Base-by-base conservation (phyloP, 2,888 invertebrate species). In the Julus scanicus region DNA sequence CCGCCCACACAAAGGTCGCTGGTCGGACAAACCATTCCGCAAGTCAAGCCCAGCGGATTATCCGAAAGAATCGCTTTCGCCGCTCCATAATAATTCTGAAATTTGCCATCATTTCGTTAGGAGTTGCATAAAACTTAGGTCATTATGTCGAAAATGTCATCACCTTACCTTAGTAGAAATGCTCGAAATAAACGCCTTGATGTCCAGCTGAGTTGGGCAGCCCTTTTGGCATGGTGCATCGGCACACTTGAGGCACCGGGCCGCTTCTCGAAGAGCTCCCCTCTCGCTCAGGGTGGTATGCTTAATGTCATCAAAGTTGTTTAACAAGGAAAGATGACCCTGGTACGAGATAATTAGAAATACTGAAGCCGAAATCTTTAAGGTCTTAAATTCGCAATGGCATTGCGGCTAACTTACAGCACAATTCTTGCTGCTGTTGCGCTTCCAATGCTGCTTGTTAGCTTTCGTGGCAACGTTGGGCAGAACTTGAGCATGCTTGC, bases 181-280 rank as follows among this genome's bases (percentile, higher is more conserved):
- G 92, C 97, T 97, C 0, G 97, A 97, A 88, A 99, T 99, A 92
- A 99, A 99, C 89, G 96, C 95, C 92, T 99, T 99, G 89, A 99
- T 95, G 91, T 99, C 99, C 89, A 99, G 93, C 92, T 99, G 98
- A 0, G 99, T 99, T 0, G 99, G 99, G 90, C 99, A 99, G 0
- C 98, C 97, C 92, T 99, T 99, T 93, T 99, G 99, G 91, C 99
- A 99, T 0, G 99, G 99, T 0, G 99, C 98, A 93, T 99, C 99
- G 0, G 96, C 97, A 92, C 98, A 98, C 92, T 98, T 98, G 37
- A 98, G 93, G 91, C 98, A 98, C 86, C 98, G 94, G 0, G 96
- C 95, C 0, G 98, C 97, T 92, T 99, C 99, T 90, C 94, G 95
- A 57, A 99, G 93, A 0, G 99, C 99, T 0, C 96, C 99, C 20